These are phyloP conservation scores for Caenorhabditis brenneri DNA, from an alignment of 1,140 invertebrate genomes.

Conservation along the genomic window DNA sequence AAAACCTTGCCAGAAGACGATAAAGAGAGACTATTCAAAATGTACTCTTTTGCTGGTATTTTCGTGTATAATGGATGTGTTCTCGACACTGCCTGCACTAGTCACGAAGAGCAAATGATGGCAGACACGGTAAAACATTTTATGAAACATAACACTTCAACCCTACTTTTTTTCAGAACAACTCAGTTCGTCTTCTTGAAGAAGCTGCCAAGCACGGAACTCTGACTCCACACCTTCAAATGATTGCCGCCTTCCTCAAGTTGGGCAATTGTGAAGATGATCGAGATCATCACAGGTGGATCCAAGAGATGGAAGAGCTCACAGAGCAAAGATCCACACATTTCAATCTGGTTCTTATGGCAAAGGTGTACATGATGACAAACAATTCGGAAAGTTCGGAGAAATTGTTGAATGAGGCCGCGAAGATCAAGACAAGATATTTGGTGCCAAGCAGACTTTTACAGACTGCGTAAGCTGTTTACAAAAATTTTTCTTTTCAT, in stretches of 20 bases:
- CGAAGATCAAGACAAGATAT: slow-evolving; percentile 8
- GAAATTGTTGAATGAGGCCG: neutral
- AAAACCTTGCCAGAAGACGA: neutral
- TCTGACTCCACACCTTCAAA: neutral
- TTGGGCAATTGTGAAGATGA: neutral
- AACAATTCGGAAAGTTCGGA: slow-evolving; percentile 1
- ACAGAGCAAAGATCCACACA: neutral
- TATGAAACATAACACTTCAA: too few relatives aligned
- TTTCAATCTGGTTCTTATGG: slow-evolving; percentile 22
- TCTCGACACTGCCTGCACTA: neutral
- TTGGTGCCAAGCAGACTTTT: slow-evolving; percentile 8
- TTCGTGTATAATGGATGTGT: slow-evolving; percentile 33
- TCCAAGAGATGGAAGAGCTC: slow-evolving; percentile 5
- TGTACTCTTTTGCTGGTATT: neutral
- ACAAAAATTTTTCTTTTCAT: too few relatives aligned
- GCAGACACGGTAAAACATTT: neutral
- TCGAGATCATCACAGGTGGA: neutral
- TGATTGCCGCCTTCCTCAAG: slow-evolving; percentile 3
- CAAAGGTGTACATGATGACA: slow-evolving; percentile 15
- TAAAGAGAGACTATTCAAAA: neutral
- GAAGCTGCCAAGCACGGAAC: slow-evolving; percentile 3
- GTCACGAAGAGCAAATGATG: slow-evolving; percentile 24
- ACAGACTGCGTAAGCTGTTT: slow-evolving; percentile 9
- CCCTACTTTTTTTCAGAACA: slow-evolving; percentile 20
- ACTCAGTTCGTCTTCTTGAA: neutral